These are phyloP conservation scores for Neopipo cinnamomea DNA, from an alignment of 2,113 vertebrate species.

Conservation along the genomic window DNA sequence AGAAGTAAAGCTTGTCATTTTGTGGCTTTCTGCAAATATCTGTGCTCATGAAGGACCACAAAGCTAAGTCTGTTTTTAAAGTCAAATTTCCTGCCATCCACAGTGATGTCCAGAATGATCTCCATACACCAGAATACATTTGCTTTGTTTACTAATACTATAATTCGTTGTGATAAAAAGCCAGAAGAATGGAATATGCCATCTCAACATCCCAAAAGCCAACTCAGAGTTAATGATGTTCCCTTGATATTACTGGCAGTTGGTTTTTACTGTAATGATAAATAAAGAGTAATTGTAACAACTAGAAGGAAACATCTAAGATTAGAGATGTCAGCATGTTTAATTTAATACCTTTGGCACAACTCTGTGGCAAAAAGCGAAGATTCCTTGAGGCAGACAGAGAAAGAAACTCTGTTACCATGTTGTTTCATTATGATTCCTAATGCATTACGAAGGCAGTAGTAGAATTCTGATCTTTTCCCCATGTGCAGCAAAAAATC, in stretches of 20 bases:
- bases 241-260: not conserved
- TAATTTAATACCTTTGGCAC: slow-evolving; percentile 10
- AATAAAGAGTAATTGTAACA: slow-evolving; percentile 15
- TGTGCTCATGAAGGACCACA: not conserved
- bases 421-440: not conserved
- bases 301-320: slow-evolving; percentile 23
- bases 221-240: not conserved
- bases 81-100: not conserved
- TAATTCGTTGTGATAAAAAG: not conserved
- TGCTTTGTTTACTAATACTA: not conserved
- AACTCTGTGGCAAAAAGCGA: not conserved
- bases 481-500: not conserved
- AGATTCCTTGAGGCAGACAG: slow-evolving; percentile 2
- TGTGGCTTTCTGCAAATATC: not conserved
- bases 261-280: slow-evolving; percentile 51
- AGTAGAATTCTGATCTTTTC: slow-evolving; percentile 4
- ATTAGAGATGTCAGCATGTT: not conserved
- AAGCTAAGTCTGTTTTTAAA: not conserved
- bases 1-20: not conserved
- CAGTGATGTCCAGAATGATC: not conserved
- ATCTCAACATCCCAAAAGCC: not conserved
- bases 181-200: not conserved
- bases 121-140: not conserved
- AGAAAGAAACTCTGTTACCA: not conserved
- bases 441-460: not conserved